Evolutionary conservation across 2,113 vertebrate species (phyloP).

Genomic region (Toxostoma redivivum): DNA sequence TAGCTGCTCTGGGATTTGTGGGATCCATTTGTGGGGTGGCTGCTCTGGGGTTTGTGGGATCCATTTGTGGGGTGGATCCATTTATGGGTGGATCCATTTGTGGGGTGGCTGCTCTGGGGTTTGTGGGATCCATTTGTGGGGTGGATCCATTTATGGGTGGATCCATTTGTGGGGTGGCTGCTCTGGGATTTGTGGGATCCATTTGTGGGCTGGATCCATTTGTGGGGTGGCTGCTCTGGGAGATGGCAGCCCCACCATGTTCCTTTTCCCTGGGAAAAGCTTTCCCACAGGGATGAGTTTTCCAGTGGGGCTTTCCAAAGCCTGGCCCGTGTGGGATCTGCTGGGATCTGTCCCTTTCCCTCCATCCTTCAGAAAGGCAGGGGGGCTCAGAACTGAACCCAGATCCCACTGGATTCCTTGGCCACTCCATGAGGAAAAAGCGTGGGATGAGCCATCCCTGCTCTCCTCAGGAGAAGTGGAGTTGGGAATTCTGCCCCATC

Average conservation of each 20-base stretch:
- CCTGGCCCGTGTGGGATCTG: background rate
- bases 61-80: background rate
- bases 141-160: background rate
- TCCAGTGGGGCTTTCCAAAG: background rate
- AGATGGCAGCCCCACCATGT: background rate
- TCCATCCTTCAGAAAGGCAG: background rate
- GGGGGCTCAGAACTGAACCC: background rate
- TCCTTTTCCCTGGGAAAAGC: background rate
- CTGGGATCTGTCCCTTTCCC: background rate
- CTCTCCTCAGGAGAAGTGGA: background rate
- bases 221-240: background rate
- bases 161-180: background rate
- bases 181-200: too few relatives aligned
- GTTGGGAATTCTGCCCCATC: background rate
- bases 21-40: too few relatives aligned
- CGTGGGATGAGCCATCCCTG: rapidly evolving
- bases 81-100: too few relatives aligned
- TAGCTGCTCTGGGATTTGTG: background rate
- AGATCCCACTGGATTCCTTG: background rate
- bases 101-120: background rate
- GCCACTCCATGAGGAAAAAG: background rate
- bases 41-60: too few relatives aligned
- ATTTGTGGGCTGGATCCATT: too few relatives aligned
- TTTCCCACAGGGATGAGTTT: background rate
- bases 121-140: background rate